phyloP scores from a whole-genome alignment of 2,113 vertebrate species.

The Agapornis roseicollis region DNA sequence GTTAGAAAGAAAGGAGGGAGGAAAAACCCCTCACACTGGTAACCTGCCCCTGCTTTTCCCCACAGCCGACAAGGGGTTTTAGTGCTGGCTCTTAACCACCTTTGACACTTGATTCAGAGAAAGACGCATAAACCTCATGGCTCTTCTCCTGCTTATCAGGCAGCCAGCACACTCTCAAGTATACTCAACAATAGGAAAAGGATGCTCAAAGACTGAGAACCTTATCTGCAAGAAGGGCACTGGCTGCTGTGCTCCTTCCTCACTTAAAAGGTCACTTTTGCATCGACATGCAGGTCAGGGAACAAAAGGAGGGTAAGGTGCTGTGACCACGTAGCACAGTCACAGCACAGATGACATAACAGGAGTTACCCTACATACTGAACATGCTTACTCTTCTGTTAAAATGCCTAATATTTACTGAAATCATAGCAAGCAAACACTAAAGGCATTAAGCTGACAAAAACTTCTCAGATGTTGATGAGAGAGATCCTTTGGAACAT shows the following conservation, averaged over 20 bases:
- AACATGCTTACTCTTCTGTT: background rate
- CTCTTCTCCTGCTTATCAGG: background rate
- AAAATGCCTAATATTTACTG: background rate
- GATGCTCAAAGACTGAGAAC: background rate
- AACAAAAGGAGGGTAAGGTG: background rate
- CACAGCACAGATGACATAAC: background rate
- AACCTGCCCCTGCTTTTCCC: background rate
- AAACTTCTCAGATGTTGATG: background rate
- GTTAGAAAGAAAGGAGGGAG: background rate
- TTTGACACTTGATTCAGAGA: background rate
- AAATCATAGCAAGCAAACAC: background rate
- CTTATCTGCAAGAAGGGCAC: background rate
- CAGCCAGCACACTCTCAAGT: background rate
- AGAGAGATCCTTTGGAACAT: background rate
- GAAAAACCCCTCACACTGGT: background rate
- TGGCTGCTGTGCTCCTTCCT: background rate
- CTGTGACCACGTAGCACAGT: background rate
- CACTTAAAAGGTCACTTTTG: background rate
- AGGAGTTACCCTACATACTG: background rate
- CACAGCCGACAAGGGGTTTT: background rate
- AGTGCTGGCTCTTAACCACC: background rate
- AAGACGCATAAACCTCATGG: background rate
- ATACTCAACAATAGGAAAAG: background rate
- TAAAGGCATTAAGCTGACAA: background rate
- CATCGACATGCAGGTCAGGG: background rate